Evolutionary conservation across 2,888 invertebrate genomes (phyloP).

Genomic region (Balanococcus diminutus): DNA sequence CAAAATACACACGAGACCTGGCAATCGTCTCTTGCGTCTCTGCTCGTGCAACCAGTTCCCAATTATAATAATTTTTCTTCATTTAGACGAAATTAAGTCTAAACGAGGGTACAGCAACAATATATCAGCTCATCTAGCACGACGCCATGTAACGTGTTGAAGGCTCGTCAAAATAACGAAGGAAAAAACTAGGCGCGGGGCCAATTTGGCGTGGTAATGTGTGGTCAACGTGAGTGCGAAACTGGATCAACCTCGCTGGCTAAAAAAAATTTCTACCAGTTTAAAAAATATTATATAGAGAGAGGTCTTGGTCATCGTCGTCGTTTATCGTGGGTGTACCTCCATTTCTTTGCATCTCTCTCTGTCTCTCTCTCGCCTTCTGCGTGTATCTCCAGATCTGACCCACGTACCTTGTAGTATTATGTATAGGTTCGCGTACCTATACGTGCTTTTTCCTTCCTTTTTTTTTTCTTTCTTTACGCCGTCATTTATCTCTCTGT

Average conservation of each 20-base stretch:
- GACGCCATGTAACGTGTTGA: background rate
- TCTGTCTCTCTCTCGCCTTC: background rate
- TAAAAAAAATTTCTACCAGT: background rate
- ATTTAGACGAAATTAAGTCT: background rate
- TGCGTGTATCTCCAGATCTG: too few relatives aligned
- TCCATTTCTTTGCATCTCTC: background rate
- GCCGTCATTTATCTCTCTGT: background rate
- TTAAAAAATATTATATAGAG: background rate
- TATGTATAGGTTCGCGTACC: too few relatives aligned
- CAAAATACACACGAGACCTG: background rate
- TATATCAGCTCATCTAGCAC: background rate
- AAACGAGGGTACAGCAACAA: background rate
- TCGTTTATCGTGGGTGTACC: slow-evolving; percentile 19
- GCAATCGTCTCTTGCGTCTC: background rate
- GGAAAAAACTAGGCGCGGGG: background rate
- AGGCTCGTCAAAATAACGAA: background rate
- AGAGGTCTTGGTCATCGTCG: slow-evolving; percentile 32
- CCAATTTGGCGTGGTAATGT: background rate
- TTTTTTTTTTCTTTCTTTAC: background rate
- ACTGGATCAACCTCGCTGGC: background rate
- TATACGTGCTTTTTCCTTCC: background rate
- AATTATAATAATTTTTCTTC: background rate
- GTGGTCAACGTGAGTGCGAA: background rate
- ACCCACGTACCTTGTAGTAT: too few relatives aligned
- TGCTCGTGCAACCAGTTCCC: background rate